These are phyloP conservation scores for Fregata magnificens DNA, from an alignment of 2,113 vertebrate genomes.

Conservation along the genomic window DNA sequence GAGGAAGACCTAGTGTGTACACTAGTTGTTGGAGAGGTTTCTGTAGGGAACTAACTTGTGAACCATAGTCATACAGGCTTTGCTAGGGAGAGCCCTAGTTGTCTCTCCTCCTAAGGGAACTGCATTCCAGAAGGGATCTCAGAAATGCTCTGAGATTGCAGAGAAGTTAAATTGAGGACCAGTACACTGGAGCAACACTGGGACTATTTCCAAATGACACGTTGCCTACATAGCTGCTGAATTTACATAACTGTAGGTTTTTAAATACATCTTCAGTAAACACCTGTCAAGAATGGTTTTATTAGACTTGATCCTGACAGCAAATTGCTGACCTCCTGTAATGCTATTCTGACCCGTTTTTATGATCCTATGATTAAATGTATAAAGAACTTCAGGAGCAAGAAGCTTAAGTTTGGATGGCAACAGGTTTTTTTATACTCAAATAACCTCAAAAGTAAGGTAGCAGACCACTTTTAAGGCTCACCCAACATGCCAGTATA, in stretches of 20 bases:
- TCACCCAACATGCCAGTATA: not conserved
- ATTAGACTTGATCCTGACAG: not conserved
- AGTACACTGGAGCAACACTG: not conserved
- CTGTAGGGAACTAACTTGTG: not conserved
- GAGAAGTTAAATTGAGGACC: not conserved
- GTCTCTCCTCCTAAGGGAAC: not conserved
- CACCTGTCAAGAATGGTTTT: not conserved
- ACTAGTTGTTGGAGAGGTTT: not conserved
- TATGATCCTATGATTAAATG: not conserved
- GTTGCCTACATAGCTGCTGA: not conserved
- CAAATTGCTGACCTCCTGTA: not conserved
- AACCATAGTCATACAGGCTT: not conserved
- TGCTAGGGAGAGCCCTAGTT: fast-evolving
- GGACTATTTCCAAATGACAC: not conserved
- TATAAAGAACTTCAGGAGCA: not conserved
- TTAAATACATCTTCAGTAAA: not conserved
- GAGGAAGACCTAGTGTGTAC: not conserved
- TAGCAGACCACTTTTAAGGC: not conserved
- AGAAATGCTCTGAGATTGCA: not conserved
- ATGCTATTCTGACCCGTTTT: not conserved
- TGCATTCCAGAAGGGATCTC: not conserved
- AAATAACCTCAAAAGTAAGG: not conserved
- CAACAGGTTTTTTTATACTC: not conserved
- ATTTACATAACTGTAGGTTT: not conserved
- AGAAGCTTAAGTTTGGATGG: not conserved